Base-by-base conservation (phyloP, 2,113 vertebrate genomes). In the Dasypus novemcinctus region DNA sequence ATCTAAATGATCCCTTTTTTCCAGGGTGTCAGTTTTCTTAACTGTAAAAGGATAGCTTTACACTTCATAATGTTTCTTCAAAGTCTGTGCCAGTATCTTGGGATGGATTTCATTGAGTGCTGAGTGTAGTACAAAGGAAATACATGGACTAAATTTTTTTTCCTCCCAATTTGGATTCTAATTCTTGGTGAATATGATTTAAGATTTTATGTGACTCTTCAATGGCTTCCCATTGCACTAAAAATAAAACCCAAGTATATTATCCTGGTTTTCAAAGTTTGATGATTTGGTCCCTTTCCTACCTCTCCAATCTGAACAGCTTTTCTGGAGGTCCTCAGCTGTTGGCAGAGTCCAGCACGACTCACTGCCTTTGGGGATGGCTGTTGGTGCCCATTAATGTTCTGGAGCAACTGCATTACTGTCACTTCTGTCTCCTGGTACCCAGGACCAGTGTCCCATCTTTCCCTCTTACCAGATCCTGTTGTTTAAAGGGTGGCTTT, bases 181-280 rank as follows among this genome's bases (percentile, higher is more conserved):
- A 90, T 92, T 91, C 63, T 88, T 94, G 69, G 33, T 93, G 66
- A 75, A 57, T 84, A 57, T 29, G 68, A 91, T 25, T 79, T 41
- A 25, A 80, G 1, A 75, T 93, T 91, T 84, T 41, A 38, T 64
- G 49, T 90, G 49, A 4, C 36, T 59, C 23, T 94, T 90, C 7
- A 43, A 5, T 95, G 69, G 21, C 72, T 80, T 95, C 71, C 31
- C 41, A 66, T 63, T 52, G 83, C 21, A 38, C 68, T 59, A 27
- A 71, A 87, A 78, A 78, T 83, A 81, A 87, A 85, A 87, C 71
- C 27, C 6, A 68, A 38, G 64, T 81, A 36, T 80, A 54, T 88
- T 91, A 52, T 6, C 13, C 7, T 57, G 38, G 12, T 1, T 91
- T 91, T 59, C 33, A 78, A 59, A 96, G 52, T 83, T 9, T 52